Conservation (phyloP, 2,113 vertebrate species). For the Rattus rattus region DNA sequence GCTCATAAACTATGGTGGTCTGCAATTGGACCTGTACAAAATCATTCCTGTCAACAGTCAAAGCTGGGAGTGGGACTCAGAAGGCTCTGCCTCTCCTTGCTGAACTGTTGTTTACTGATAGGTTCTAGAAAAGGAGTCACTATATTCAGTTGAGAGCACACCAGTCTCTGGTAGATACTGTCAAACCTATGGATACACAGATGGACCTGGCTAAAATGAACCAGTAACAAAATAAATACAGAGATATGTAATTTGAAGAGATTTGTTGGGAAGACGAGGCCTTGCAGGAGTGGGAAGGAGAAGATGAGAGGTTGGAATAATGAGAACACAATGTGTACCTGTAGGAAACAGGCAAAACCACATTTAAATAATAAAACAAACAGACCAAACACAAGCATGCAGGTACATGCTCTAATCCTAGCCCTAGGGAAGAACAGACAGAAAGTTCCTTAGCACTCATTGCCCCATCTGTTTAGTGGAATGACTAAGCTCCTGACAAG, state of each 20-base stretch:
- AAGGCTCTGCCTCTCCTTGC: neutral
- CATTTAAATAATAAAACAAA: neutral
- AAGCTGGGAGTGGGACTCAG: neutral
- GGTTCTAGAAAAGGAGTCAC: neutral
- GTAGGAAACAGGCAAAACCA: neutral
- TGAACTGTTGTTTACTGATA: neutral
- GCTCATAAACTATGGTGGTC: neutral
- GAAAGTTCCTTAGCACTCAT: neutral
- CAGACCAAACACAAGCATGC: neutral
- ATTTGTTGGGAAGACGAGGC: neutral
- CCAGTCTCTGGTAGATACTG: too few species aligned
- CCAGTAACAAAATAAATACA: neutral
- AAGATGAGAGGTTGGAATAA: neutral
- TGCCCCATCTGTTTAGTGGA: neutral
- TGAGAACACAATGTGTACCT: neutral
- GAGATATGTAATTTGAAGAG: neutral
- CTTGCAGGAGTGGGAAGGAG: neutral
- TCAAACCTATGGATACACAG: neutral
- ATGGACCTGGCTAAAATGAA: neutral
- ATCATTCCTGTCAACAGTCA: neutral
- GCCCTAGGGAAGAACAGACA: neutral
- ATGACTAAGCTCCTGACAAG: neutral
- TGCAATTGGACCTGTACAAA: neutral
- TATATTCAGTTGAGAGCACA: neutral
- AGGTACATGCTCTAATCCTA: neutral